Percentiles rank a stretch among this genome's conserved stretches.
Evolutionary conservation across 2,888 invertebrate genomes (phyloP).

Genomic region (Tenthredo livida): DNA sequence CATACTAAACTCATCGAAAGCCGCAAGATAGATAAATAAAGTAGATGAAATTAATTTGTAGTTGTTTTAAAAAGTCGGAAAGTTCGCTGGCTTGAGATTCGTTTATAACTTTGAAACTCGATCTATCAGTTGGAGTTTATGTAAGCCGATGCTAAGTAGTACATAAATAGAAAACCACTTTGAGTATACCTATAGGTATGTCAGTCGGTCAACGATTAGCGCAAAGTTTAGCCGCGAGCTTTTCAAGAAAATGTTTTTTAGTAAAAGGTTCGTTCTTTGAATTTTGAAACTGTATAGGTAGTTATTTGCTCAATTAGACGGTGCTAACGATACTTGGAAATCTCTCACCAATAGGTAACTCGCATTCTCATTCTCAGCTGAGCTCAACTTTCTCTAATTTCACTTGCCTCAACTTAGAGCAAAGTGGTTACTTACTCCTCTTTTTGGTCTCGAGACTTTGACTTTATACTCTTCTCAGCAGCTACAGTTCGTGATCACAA

Average conservation of each 20-base stretch:
- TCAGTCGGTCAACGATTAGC: conserved; percentile 8
- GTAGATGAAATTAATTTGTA: background rate
- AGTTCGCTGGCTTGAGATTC: background rate
- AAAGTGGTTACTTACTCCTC: background rate
- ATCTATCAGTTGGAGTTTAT: background rate
- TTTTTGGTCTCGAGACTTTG: background rate
- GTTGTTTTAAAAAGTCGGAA: background rate
- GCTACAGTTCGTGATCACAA: background rate
- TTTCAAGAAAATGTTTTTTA: background rate
- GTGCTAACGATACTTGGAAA: conserved; percentile 21
- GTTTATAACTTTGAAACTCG: conserved; percentile 9
- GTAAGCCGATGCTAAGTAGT: background rate
- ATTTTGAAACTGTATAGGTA: background rate
- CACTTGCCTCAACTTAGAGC: background rate
- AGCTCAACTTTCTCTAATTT: background rate
- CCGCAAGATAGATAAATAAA: background rate
- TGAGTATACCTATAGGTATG: background rate
- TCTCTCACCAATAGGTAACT: background rate
- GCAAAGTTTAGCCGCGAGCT: background rate
- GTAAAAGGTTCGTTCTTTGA: background rate
- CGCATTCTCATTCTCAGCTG: background rate
- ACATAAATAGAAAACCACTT: background rate
- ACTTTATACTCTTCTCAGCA: background rate
- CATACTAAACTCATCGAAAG: background rate
- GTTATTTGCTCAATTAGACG: background rate